Evolutionary conservation across 1,140 invertebrate species (phyloP).

Genomic region (Calliphora vicina): DNA sequence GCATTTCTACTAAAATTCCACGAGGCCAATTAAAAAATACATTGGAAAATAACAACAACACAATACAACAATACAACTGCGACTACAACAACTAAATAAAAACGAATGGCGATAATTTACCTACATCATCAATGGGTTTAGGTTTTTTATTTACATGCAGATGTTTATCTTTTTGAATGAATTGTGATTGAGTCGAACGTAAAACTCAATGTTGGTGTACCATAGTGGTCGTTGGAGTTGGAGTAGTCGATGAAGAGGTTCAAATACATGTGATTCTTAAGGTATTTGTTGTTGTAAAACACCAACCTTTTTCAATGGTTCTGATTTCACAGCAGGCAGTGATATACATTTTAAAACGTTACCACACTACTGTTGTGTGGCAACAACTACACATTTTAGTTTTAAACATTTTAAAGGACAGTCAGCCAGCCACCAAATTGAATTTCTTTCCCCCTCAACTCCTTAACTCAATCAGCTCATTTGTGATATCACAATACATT

Average conservation of each 20-base stretch:
- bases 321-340: constrained; percentile 33
- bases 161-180: constrained; percentile 34
- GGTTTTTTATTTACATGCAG: constrained; percentile 26
- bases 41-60: constrained; percentile 39
- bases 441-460: not conserved
- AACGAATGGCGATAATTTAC: constrained; percentile 31
- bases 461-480: not conserved
- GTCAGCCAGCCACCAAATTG: not conserved
- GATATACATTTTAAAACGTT: constrained; percentile 2
- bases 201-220: not conserved
- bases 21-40: constrained; percentile 38
- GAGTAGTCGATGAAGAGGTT: not conserved
- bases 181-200: constrained; percentile 24
- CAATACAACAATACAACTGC: constrained; percentile 35
- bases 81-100: constrained; percentile 17
- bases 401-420: not conserved
- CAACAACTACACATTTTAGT: not conserved
- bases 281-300: not conserved
- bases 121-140: constrained; percentile 34
- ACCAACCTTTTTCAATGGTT: not conserved
- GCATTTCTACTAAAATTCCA: constrained; percentile 35
- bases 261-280: not conserved
- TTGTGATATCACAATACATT: constrained; percentile 25
- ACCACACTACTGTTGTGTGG: constrained; percentile 17
- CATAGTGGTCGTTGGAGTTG: not conserved